Base-by-base conservation (phyloP, 2,797 vertebrate species). In the Acipenser transmontanus region DNA sequence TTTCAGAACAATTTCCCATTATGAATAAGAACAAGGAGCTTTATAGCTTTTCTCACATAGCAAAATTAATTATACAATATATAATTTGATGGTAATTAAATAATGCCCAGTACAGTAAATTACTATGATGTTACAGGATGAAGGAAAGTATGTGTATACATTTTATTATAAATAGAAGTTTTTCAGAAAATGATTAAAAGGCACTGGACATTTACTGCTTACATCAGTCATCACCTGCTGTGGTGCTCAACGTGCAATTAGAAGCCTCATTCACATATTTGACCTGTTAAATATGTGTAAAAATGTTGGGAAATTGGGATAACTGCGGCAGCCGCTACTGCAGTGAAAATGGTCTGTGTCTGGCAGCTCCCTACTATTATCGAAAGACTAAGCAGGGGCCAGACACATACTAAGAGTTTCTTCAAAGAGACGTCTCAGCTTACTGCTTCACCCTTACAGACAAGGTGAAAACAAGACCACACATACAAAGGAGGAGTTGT, bases 31-130 rank as follows among this genome's bases (percentile, higher is more conserved):
- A 34, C 34, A 34, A 34, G 34, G 34, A 3, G 34, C 34, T 34
- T 34, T 34, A 17, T 17, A 17, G 17, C 14, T 6, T 74, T 85
- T 72, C 80, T 77, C 51, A n/a, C 7, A 57, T 78, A 73, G 50
- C 71, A 66, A 72, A 54, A 20, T 78, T 80, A 74, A 79, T 79
- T 73, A 76, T 57, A 34, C 34, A 34, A 34, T 4, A 66, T 74
- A 70, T 76, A 76, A 80, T 81, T 80, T 77, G 71, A 63, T 73
- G 65, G 72, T 13, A 77, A 68, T 73, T 65, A 17, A 67, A 72
- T 64, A 68, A 56, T 73, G 66, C 62, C 69, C 69, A 68, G 68
- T 71, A 64, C 73, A 61, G 59, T 71, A 67, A 48, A 69, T 48
- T 13, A 64, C 66, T 70, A 11, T n/a, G 13, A 49, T 6, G 47